Percentiles rank a stretch among this genome's conserved stretches.
Conservation (phyloP, 2,888 invertebrate genomes). For the Tridacna gigas region DNA sequence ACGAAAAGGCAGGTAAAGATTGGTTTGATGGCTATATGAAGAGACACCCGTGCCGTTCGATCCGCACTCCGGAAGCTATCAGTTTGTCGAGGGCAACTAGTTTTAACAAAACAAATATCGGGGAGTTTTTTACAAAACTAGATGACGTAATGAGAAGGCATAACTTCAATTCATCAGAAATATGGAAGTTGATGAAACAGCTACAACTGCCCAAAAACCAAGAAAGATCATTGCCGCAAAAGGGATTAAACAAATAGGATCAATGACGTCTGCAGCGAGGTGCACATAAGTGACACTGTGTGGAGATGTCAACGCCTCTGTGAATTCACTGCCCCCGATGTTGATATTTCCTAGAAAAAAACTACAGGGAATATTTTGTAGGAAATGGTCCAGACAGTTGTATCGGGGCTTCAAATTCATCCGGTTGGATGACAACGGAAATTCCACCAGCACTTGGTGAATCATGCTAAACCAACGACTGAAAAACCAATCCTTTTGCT, state of each 20-base stretch:
- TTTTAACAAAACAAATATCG: not conserved
- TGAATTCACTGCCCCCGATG: conserved; percentile 24
- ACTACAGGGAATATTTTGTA: not conserved
- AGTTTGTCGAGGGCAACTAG: not conserved
- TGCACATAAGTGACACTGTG: conserved; percentile 1
- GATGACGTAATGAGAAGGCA: not conserved
- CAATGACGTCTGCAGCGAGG: conserved; percentile 25
- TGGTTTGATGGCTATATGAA: not conserved
- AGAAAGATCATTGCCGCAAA: not conserved
- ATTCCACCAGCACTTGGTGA: not conserved
- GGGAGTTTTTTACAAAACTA: not conserved
- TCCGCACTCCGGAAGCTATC: not conserved
- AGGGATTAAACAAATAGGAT: conserved; percentile 37
- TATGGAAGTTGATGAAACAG: not conserved
- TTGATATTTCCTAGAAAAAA: conserved; percentile 7
- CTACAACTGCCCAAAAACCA: not conserved
- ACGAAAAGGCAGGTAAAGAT: not conserved
- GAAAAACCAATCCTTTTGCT: not conserved
- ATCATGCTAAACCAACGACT: not conserved
- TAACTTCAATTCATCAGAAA: not conserved
- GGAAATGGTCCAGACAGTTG: not conserved
- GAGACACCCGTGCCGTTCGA: not conserved
- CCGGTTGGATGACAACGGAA: not conserved
- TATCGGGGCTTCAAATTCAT: not conserved
- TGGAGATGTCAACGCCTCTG: conserved; percentile 18